Conservation (phyloP, 2,113 vertebrate species). For the Erpornis zantholeuca region DNA sequence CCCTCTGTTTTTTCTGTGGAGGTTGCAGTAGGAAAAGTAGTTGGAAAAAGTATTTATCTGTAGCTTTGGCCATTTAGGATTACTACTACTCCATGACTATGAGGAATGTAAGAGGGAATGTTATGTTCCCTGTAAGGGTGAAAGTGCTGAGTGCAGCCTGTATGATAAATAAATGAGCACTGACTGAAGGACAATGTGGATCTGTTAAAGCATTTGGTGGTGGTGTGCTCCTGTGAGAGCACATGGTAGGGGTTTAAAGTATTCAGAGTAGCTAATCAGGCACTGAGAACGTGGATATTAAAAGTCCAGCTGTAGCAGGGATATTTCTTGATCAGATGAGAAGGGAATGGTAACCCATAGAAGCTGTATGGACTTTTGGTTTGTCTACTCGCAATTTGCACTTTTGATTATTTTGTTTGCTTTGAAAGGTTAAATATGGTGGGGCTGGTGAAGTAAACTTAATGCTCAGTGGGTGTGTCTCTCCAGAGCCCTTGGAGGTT, state of each 20-base stretch:
- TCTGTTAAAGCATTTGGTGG: conserved; percentile 1
- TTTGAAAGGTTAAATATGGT: neutral
- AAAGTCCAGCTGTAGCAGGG: neutral
- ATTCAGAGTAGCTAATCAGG: neutral
- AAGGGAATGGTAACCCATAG: neutral
- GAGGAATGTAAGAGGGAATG: neutral
- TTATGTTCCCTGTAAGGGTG: neutral
- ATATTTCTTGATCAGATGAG: neutral
- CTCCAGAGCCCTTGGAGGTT: neutral
- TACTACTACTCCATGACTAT: neutral
- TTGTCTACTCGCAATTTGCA: neutral
- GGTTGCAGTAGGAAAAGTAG: neutral
- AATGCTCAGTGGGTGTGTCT: neutral
- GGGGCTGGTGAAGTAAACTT: neutral
- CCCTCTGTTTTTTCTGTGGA: neutral
- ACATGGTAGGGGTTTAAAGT: conserved; percentile 3
- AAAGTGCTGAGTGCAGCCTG: neutral
- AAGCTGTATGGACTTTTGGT: neutral
- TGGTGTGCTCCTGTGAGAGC: neutral
- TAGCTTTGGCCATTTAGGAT: neutral
- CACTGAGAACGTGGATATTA: neutral
- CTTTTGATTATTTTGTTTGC: neutral
- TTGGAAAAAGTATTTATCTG: neutral
- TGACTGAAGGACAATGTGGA: neutral
- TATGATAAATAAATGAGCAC: neutral